These are phyloP conservation scores for Lasioglossum villosulum DNA, from an alignment of 2,888 invertebrate genomes.

Conservation along the genomic window DNA sequence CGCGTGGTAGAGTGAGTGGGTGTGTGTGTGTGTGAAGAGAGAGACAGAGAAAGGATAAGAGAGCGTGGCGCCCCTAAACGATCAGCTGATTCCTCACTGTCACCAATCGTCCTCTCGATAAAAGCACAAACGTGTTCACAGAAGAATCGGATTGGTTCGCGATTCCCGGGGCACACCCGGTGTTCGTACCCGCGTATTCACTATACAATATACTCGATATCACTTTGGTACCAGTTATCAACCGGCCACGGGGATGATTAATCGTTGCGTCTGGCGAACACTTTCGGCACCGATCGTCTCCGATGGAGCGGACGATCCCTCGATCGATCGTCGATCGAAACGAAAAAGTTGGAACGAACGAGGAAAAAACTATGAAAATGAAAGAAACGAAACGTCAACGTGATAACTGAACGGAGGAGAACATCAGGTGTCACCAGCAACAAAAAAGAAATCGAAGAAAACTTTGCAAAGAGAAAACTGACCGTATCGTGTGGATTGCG, in stretches of 20 bases:
- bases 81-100: slow-evolving; percentile 74
- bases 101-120: slow-evolving; percentile 60
- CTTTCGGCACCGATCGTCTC: neutral
- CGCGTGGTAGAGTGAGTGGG: neutral
- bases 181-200: slow-evolving; percentile 3
- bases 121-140: slow-evolving; percentile 39
- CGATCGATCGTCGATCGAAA: neutral
- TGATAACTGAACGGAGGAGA: slow-evolving; percentile 25
- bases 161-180: slow-evolving; percentile 13
- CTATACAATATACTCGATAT: slow-evolving; percentile 17
- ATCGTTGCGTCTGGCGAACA: neutral
- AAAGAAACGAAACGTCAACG: neutral
- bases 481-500: slow-evolving; percentile 79
- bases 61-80: slow-evolving; percentile 68
- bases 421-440: slow-evolving; percentile 24
- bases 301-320: slow-evolving; percentile 3
- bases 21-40: neutral
- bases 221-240: slow-evolving; percentile 4
- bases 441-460: slow-evolving; percentile 9
- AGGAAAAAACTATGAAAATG: neutral
- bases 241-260: neutral
- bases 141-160: neutral
- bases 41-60: slow-evolving; percentile 31
- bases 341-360: too few species aligned
- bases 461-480: slow-evolving; percentile 70